phyloP scores from a whole-genome alignment of 2,888 invertebrate species.

The Chaitophorus viminalis region DNA sequence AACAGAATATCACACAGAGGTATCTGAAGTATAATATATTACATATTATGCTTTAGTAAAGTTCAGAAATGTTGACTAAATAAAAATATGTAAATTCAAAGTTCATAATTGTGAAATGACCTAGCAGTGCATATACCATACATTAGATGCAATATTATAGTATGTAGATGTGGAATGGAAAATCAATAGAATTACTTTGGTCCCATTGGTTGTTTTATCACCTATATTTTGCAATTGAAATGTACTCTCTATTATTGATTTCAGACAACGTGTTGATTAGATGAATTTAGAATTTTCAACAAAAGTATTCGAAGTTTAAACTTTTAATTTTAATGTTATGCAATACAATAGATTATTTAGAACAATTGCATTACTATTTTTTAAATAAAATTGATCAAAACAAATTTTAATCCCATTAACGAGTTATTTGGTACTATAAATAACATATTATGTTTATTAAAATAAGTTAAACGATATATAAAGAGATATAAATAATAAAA shows the following conservation, averaged over 20 bases:
- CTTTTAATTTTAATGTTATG: background rate
- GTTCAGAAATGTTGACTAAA: background rate
- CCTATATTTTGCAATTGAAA: background rate
- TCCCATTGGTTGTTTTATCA: background rate
- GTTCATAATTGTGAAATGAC: background rate
- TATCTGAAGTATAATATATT: no score
- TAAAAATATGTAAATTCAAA: background rate
- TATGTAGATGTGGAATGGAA: background rate
- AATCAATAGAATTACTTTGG: conserved; percentile 4
- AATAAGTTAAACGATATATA: no score
- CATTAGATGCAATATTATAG: background rate
- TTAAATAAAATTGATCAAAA: background rate
- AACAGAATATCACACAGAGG: no score
- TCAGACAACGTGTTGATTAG: conserved; percentile 31
- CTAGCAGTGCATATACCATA: background rate
- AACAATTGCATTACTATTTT: background rate
- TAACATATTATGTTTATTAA: no score
- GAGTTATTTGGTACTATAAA: no score
- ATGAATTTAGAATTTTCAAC: background rate
- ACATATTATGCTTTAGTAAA: no score
- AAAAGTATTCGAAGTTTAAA: background rate
- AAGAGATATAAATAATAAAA: background rate
- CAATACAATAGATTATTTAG: background rate
- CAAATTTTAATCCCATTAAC: background rate
- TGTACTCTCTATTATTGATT: background rate